Evolutionary conservation across 2,888 invertebrate genomes (phyloP), one percentile per base, ranked within the genome.

Genomic region (Pegoplata infirma): DNA sequence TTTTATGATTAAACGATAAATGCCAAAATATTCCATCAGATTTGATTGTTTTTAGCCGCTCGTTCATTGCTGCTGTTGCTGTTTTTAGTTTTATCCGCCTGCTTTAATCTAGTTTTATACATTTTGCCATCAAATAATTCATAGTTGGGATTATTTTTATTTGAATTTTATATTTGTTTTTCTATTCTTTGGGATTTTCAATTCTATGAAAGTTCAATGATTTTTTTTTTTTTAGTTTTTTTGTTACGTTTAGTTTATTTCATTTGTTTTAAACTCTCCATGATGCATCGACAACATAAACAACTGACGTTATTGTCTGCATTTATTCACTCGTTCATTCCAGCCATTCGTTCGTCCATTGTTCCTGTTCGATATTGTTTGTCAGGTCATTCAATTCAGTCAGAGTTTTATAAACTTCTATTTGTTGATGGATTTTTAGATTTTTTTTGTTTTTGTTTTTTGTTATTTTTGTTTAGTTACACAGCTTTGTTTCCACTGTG

Each of bases 111-210:
- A 25, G 10, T 53, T 25, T 55, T 25, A 32, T 12, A 16, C 25
- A 47, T 44, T 61, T 68, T 40, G 17, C 63, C 49, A 68, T 63
- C 49, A 69, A 75, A 68, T 75, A 75, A 75, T 74, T 74, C 75
- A 75, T 49, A 55, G 46, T 14, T 67, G 61, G 21, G 32, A 55
- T 75, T 63, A 32, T 40, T 28, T 76, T 63, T 49, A 56, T 69
- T 68, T 69, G 8, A 17, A 56, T 32, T 63, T 44, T 68, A 21
- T 47, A 36, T 46, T 36, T 36, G 59, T 67, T 21, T 7, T 14
- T 51, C 51, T 5, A 7, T 53, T n/a, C 14, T 49, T 67, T 28
- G n/a, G n/a, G 16, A 14, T 49, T 49, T 49, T 40, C 8, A 40
- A 49, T 59, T 49, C 59, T 12, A 53, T n/a, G n/a, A n/a, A n/a